Base-by-base conservation (phyloP, 2,888 invertebrate species). In the Phortica okadai region DNA sequence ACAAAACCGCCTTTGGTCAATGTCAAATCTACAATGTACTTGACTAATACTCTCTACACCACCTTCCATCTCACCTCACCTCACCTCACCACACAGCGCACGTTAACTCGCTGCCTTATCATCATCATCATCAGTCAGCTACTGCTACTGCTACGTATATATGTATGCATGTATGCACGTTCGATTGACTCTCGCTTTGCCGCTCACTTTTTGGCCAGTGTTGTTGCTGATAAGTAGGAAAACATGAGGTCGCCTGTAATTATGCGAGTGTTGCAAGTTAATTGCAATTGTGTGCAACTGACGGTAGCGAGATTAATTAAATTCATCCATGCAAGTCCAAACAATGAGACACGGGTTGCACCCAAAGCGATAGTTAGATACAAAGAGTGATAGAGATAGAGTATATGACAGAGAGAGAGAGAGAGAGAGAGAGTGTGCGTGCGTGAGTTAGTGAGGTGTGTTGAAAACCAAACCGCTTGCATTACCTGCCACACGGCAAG, bases 281-380 rank as follows among this genome's bases (percentile, higher is more conserved):
- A 89, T 90, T 89, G 88, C 89, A 87, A 89, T 88, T 89, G 88
- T 87, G 87, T 90, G 90, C 87, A 87, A 89, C 87, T 89, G 90
- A 89, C 84, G 88, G 88, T 86, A 83, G 85, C 84, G 83, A 87
- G 88, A 90, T 89, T 90, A 90, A 90, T 89, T 89, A 90, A 89
- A 89, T 88, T 89, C 85, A 86, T 84, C 82, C 79, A 77, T 80
- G 76, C 76, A 77, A 56, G 70, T 78, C 73, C 16, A 59, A 33
- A 45, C 56, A 3, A 5, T 7, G n/a, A 33, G 33, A 33, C 33
- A 33, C 33, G 33, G 33, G 33, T 33, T 33, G 33, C 33, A 33
- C 33, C 33, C 33, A 33, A 5, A 33, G 33, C 33, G 4, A 33
- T 33, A 33, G 33, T 33, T 33, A 33, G 33, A 33, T 4, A 33